phyloP scores from a whole-genome alignment of 2,113 vertebrate genomes.

The Rousettus leschenaultii region DNA sequence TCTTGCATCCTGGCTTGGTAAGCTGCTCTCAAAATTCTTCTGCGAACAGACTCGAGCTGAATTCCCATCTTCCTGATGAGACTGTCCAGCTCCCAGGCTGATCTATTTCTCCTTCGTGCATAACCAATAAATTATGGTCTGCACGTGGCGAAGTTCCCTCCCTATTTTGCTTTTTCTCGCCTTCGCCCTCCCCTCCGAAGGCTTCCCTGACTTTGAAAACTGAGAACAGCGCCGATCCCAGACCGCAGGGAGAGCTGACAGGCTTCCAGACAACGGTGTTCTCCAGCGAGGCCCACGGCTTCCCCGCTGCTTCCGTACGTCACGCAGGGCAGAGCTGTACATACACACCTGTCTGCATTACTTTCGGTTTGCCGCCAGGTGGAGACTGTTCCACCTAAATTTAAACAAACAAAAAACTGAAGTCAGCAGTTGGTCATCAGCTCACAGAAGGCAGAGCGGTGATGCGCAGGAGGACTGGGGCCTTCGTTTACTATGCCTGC shows the following conservation, averaged over 20 bases:
- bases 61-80: not conserved
- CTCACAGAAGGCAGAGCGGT: not conserved
- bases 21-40: not conserved
- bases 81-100: not conserved
- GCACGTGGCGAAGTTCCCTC: not conserved
- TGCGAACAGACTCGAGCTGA: not conserved
- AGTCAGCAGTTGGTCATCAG: not conserved
- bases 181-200: not conserved
- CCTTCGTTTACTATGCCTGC: not conserved
- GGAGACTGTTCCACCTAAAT: constrained; percentile 74
- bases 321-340: not conserved
- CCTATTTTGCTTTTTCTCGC: not conserved
- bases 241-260: not conserved
- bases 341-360: constrained; percentile 72
- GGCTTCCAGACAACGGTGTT: not conserved
- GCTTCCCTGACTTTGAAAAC: not conserved
- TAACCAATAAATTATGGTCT: not conserved
- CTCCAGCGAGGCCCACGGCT: not conserved
- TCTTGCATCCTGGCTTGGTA: not conserved
- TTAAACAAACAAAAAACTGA: not conserved
- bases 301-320: not conserved
- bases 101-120: not conserved
- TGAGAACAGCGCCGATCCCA: not conserved
- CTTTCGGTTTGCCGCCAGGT: constrained; percentile 62
- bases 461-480: not conserved